A percentile compares a stretch with the other conserved stretches of the same genome.
Evolutionary conservation across 2,113 vertebrate species (phyloP).

Genomic region (Cololabis saira): DNA sequence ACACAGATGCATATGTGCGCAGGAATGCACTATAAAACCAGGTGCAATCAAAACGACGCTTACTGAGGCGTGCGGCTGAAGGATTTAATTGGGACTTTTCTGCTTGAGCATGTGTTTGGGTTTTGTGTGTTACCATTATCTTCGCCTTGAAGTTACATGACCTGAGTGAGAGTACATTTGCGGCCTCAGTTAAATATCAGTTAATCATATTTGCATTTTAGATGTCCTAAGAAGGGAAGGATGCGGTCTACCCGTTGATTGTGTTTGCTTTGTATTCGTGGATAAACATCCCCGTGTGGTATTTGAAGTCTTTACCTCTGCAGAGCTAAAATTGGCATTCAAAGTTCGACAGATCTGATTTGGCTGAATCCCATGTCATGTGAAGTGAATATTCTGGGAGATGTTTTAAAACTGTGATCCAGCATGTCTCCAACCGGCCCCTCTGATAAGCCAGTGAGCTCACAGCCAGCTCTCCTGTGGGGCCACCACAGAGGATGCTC

Average conservation of each 20-base stretch:
- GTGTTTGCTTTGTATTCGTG: background rate
- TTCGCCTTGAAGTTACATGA: constrained; percentile 30
- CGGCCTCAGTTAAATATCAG: background rate
- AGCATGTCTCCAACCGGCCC: constrained; percentile 10
- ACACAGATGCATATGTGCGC: constrained; percentile 24
- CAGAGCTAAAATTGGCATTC: background rate
- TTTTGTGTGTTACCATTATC: constrained; percentile 19
- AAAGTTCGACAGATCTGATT: background rate
- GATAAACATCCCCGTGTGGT: background rate
- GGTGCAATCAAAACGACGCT: constrained; percentile 32
- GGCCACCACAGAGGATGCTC: constrained; percentile 30
- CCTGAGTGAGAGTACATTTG: constrained; percentile 19
- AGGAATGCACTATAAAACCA: constrained; percentile 57
- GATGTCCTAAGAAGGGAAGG: background rate
- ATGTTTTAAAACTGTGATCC: constrained; percentile 32
- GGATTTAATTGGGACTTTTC: constrained; percentile 33
- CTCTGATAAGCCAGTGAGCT: constrained; percentile 34
- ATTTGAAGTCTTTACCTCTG: background rate
- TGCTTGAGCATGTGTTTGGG: constrained; percentile 14
- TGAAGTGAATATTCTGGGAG: constrained; percentile 10
- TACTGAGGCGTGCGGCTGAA: constrained; percentile 21
- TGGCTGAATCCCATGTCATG: background rate
- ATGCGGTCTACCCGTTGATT: background rate
- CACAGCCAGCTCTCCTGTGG: constrained; percentile 9
- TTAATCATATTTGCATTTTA: constrained; percentile 7